A percentile compares a stretch with the other conserved stretches of the same genome.
phyloP scores from a whole-genome alignment of 1,140 invertebrate genomes.

The Antheraea mylitta region DNA sequence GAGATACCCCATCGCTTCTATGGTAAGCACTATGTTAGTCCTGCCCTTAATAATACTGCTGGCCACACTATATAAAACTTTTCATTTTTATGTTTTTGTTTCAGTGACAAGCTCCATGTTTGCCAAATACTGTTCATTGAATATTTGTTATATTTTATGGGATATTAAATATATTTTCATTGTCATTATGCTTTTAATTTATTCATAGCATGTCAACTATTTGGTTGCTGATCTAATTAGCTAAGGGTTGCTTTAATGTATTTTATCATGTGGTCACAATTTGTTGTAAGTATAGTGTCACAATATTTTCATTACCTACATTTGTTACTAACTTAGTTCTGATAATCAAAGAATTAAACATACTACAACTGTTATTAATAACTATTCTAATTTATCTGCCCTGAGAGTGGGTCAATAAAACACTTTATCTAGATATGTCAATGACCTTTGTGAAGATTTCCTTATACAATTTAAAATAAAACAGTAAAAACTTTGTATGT shows the following conservation, averaged over 20 bases:
- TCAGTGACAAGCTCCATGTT: slow-evolving; percentile 51
- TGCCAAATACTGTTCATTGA: slow-evolving; percentile 34
- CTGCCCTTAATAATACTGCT: slow-evolving; percentile 3
- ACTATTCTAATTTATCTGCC: slow-evolving; percentile 12
- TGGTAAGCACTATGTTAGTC: slow-evolving; percentile 57
- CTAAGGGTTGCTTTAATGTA: slow-evolving; percentile 3
- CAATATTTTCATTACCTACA: slow-evolving; percentile 13
- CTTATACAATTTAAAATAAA: slow-evolving; percentile 11
- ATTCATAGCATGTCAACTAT: slow-evolving; percentile 20
- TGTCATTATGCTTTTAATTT: slow-evolving; percentile 23
- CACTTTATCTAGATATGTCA: slow-evolving; percentile 24
- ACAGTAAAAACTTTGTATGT: not conserved
- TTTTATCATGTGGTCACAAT: not conserved
- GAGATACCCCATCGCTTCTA: slow-evolving; percentile 76
- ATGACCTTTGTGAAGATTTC: slow-evolving; percentile 10
- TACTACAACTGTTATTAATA: slow-evolving; percentile 11
- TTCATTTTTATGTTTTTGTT: slow-evolving; percentile 57
- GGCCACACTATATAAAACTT: slow-evolving; percentile 15
- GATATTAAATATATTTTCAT: slow-evolving; percentile 29
- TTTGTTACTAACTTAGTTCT: slow-evolving; percentile 25
- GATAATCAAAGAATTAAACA: slow-evolving; percentile 21
- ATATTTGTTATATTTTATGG: slow-evolving; percentile 23
- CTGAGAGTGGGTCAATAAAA: slow-evolving; percentile 19
- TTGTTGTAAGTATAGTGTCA: not conserved
- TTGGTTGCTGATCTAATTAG: slow-evolving; percentile 2